phyloP scores from a whole-genome alignment of 1,140 invertebrate species.

The Drosophila simulans region DNA sequence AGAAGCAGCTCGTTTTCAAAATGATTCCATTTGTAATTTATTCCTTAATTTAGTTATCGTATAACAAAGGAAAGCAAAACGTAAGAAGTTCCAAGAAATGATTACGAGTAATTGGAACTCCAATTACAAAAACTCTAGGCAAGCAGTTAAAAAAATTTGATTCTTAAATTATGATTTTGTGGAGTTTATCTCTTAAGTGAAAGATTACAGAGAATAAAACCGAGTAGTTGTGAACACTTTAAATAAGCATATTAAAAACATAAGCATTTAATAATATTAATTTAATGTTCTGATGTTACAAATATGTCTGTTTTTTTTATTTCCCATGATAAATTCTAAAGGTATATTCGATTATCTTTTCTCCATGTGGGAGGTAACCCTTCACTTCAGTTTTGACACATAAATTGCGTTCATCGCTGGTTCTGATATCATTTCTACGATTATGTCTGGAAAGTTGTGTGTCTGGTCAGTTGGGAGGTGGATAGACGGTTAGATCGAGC shows the following conservation, averaged over 20 bases:
- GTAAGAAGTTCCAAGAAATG: neutral
- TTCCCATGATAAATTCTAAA: neutral
- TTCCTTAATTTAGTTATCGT: conserved; percentile 29
- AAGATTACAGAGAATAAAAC: neutral
- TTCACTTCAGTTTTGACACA: conserved; percentile 4
- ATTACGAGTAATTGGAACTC: neutral
- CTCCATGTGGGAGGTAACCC: conserved; percentile 3
- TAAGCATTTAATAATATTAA: no score
- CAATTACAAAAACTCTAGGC: neutral
- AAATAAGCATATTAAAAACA: no score
- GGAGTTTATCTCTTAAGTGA: neutral
- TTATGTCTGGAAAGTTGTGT: no score
- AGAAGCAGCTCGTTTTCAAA: conserved; percentile 29
- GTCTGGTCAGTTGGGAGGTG: conserved; percentile 19
- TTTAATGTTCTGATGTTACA: no score
- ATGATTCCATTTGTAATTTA: conserved; percentile 5
- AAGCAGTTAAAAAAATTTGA: neutral
- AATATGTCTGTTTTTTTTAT: neutral
- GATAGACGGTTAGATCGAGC: neutral
- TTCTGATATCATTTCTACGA: conserved; percentile 12
- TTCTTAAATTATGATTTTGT: neutral
- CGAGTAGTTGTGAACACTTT: no score
- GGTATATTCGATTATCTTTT: neutral
- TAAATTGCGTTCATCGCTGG: neutral
- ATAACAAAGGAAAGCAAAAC: neutral